Evolutionary conservation across 2,113 vertebrate genomes (phyloP), one percentile per base, ranked within the genome.

Genomic region (Oceanites oceanicus): DNA sequence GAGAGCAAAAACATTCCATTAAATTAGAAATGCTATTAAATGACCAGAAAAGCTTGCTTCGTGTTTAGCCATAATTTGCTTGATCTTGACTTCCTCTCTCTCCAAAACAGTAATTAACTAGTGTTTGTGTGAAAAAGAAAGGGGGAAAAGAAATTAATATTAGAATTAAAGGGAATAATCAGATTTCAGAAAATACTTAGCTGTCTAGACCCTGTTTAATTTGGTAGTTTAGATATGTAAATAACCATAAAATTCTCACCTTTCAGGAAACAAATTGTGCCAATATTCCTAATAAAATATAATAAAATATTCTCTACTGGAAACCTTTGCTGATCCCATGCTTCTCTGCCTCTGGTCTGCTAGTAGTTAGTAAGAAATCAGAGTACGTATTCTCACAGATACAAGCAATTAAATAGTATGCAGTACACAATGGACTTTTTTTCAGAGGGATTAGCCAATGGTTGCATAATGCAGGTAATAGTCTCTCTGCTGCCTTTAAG

Each of bases 11-110:
- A 53, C n/a, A 81, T 78, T 86, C 56, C 13, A 56, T 78, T 91
- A 89, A 50, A 86, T 88, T 91, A 77, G 36, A 92, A 92, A 86
- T 56, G 9, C 5, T 81, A 36, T 75, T 81, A 96, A 92, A 66
- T 68, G 30, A 71, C 74, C 42, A 68, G 40, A 86, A 91, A 15
- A 65, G 55, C 36, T 83, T 88, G 15, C 53, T 80, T 90, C 18
- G 21, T 72, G 7, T 74, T 88, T 77, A 55, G 36, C 32, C 2
- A 2, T 78, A 74, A 84, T 92, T 88, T 93, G 12, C 38, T 80
- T 93, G 68, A 81, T 92, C 72, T 77, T 78, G 21, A 81, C 29
- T 92, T 92, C 38, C 23, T 84, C 12, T 84, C 6, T 77, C 22
- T 94, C 27, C 29, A 66, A 70, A 96, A 50, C 8, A 74, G 27